Evolutionary conservation across 2,113 vertebrate genomes (phyloP), one percentile per base, ranked within the genome.

Genomic region (Aptenodytes patagonicus): DNA sequence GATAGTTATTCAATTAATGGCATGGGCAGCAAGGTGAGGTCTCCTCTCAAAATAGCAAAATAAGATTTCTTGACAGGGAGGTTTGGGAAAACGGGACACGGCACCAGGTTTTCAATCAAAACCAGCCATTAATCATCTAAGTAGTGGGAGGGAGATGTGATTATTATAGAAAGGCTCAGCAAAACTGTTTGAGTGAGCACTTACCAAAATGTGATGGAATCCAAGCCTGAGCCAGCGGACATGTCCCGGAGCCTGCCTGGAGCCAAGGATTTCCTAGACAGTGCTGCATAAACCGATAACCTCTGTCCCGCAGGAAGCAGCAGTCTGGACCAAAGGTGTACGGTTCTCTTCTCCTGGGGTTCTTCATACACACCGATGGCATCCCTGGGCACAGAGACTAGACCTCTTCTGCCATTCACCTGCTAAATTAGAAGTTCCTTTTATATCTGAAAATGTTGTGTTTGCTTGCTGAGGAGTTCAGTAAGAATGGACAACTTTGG

Each of bases 1-100:
- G 95, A 96, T 97, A 83, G 91, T 96, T 96, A 97, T 89, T 97
- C 95, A 92, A 85, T 97, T 96, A 95, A 96, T 88, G 75, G 77
- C 85, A 40, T 71, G 52, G 97, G 93, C 89, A 61, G 89, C 8
- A 44, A 86, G 95, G 95, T 69, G 91, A 97, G 85, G 95, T 69
- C 92, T 91, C 61, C 70, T 83, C 70, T 91, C 88, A 71, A 91
- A 95, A 95, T 38, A 81, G 73, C 96, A 89, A 90, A 93, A 83
- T 85, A 86, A 84, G 54, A 80, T 61, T 95, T 93, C 93, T 87
- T 83, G 87, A 88, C 49, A 31, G 69, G 55, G 73, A 83, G 88
- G 24, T 34, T 94, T 55, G 88, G 68, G 71, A 78, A 68, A 75
- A 76, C 0, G 5, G 68, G 87, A 69, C 93, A 71, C 5, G 0